phyloP scores from a whole-genome alignment of 2,888 invertebrate genomes.

The Adineta ricciae region DNA sequence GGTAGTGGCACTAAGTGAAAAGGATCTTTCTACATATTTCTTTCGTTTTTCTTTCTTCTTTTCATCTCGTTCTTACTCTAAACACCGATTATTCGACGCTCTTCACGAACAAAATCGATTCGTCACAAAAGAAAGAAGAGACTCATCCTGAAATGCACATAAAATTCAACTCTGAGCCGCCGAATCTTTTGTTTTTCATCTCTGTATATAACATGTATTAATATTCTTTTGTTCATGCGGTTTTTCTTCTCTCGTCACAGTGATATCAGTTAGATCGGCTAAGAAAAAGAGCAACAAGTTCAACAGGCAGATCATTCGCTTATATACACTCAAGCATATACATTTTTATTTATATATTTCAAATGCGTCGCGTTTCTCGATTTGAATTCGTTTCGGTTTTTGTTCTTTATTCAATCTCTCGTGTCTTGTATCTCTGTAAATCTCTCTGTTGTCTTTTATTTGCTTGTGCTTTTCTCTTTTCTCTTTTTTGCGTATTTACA shows the following conservation, averaged over 20 bases:
- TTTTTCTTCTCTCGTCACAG: background rate
- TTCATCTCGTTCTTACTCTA: background rate
- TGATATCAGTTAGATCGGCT: background rate
- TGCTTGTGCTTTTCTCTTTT: background rate
- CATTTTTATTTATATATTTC: background rate
- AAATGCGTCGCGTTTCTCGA: background rate
- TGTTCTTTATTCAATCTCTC: background rate
- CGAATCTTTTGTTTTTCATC: background rate
- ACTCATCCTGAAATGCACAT: background rate
- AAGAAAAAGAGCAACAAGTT: background rate
- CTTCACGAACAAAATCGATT: constrained; percentile 13
- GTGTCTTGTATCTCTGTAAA: background rate
- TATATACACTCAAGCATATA: background rate
- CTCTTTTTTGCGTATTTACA: background rate
- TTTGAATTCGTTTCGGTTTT: background rate
- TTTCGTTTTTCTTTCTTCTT: background rate
- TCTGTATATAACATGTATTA: background rate
- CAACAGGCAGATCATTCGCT: background rate
- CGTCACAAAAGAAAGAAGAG: constrained; percentile 6
- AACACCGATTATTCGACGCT: background rate
- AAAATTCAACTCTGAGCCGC: background rate
- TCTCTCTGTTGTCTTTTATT: background rate
- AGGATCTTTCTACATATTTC: background rate
- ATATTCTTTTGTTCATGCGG: background rate
- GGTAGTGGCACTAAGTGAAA: background rate